Conservation (phyloP, 2,888 invertebrate genomes). For the Torymus aiolomorphi region DNA sequence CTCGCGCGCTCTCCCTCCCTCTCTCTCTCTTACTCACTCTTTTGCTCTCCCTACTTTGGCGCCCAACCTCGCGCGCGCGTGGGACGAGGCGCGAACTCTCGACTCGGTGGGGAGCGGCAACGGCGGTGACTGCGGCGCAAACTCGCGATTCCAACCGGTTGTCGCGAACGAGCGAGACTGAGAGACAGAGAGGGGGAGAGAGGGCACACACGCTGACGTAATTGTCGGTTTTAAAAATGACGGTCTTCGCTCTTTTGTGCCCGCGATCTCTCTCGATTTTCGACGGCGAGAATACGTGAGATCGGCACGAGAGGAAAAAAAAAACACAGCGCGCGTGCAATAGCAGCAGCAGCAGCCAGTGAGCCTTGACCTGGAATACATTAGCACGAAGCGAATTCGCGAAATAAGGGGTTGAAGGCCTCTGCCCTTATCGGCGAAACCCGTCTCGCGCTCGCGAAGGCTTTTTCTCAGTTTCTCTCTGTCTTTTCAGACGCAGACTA, state of each 20-base stretch:
- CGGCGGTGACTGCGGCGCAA: neutral
- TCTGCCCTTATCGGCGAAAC: slow-evolving; percentile 43
- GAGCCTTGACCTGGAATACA: slow-evolving; percentile 55
- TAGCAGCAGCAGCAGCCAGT: slow-evolving; percentile 18
- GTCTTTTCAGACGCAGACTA: slow-evolving; percentile 8
- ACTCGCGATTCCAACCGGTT: slow-evolving; percentile 39
- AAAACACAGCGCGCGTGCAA: neutral
- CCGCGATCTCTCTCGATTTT: neutral
- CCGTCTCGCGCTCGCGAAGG: slow-evolving; percentile 10
- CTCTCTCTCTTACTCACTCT: slow-evolving; percentile 21
- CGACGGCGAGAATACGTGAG: neutral
- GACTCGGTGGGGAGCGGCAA: neutral
- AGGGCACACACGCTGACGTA: slow-evolving; percentile 47
- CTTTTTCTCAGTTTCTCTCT: neutral
- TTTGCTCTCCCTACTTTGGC: slow-evolving; percentile 2
- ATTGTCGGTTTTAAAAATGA: slow-evolving; percentile 52
- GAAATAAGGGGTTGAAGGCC: slow-evolving; percentile 48
- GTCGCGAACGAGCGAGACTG: neutral
- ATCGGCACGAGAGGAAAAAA: neutral
- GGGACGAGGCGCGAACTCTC: neutral
- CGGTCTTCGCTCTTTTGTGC: slow-evolving; percentile 4
- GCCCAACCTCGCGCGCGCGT: slow-evolving; percentile 1
- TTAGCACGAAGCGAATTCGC: neutral
- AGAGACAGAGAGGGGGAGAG: neutral
- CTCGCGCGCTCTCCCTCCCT: slow-evolving; percentile 7